These are phyloP conservation scores for Deladenus siricidicola DNA, from an alignment of 2,888 invertebrate genomes.

Conservation along the genomic window DNA sequence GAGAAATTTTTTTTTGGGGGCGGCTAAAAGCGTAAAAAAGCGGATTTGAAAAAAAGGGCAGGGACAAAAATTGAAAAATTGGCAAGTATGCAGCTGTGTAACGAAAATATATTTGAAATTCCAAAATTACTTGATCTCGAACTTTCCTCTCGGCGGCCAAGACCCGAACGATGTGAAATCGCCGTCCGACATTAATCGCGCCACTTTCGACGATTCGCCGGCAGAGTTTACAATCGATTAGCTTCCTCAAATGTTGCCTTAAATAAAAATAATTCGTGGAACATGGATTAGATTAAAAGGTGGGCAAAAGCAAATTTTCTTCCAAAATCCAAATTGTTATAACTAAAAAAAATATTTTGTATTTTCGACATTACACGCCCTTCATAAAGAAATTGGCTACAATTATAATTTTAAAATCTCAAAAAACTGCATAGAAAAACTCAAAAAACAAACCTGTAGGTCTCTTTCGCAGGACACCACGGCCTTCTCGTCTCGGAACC, in stretches of 20 bases:
- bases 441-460: slow-evolving; percentile 2
- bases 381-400: background rate
- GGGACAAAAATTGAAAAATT: too few relatives aligned
- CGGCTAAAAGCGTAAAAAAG: too few relatives aligned
- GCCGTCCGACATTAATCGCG: background rate
- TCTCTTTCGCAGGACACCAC: slow-evolving; percentile 4
- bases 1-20: too few relatives aligned
- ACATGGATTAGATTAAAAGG: background rate
- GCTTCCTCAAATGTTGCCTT: background rate
- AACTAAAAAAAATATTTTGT: too few relatives aligned
- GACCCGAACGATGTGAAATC: background rate
- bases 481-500: too few relatives aligned
- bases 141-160: background rate
- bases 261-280: background rate
- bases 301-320: background rate
- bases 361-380: too few relatives aligned
- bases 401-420: background rate
- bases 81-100: too few relatives aligned
- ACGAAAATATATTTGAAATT: too few relatives aligned
- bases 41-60: too few relatives aligned
- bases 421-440: background rate
- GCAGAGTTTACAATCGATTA: slow-evolving; percentile 1
- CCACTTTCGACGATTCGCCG: background rate
- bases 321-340: background rate
- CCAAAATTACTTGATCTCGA: too few relatives aligned